These are phyloP conservation scores for Odontothrips loti DNA, from an alignment of 2,888 invertebrate species.

Conservation along the genomic window DNA sequence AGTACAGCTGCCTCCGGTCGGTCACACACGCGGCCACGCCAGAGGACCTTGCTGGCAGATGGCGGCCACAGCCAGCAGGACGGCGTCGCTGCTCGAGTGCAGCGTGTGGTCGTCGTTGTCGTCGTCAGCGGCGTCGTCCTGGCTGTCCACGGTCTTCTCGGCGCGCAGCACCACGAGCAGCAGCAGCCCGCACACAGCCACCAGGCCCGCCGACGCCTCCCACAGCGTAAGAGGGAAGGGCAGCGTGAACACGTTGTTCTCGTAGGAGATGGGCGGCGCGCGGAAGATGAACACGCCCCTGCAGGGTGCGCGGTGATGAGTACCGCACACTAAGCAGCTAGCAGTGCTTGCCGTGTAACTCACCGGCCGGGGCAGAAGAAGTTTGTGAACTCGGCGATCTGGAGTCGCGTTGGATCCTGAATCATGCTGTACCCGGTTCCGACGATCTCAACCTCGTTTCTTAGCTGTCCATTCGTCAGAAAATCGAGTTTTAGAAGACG, in stretches of 20 bases:
- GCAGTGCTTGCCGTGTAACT: background rate
- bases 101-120: background rate
- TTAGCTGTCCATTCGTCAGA: background rate
- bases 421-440: background rate
- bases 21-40: background rate
- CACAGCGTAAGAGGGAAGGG: slow-evolving; percentile 30
- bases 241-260: slow-evolving; percentile 31
- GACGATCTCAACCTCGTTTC: background rate
- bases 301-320: background rate
- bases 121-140: background rate
- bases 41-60: slow-evolving; percentile 28
- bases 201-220: background rate
- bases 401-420: background rate
- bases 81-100: slow-evolving; percentile 25
- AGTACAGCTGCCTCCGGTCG: too few species aligned
- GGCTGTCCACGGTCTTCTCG: background rate
- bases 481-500: background rate
- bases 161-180: background rate
- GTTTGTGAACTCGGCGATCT: background rate
- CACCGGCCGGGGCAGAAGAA: background rate
- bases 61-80: slow-evolving; percentile 24
- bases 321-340: background rate
- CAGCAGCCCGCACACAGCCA: background rate
- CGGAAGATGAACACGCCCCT: slow-evolving; percentile 28
- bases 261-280: slow-evolving; percentile 27